Evolutionary conservation across 2,797 vertebrate genomes (phyloP), one percentile per base, ranked within the genome.

Genomic region (Artibeus jamaicensis): DNA sequence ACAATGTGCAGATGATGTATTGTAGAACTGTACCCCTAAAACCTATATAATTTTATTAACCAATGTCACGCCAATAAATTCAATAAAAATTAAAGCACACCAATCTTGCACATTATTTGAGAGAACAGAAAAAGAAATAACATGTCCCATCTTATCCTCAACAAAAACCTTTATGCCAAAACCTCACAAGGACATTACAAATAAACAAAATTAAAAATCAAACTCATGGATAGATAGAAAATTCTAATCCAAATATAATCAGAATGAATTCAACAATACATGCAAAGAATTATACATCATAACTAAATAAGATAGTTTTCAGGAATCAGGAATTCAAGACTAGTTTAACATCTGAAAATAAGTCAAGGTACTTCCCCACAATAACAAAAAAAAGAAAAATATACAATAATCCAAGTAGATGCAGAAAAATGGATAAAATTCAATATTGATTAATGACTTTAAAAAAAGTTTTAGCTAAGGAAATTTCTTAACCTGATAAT

Each of bases 341-440:
- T 87, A 89, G 55, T 53, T 79, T 92, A 90, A 65, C n/a, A 84
- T 67, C 92, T 94, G 18, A 84, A 94, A 94, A 95, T 70, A 94
- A 95, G 26, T 92, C 24, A 94, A 81, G 46, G 18, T 81, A 76
- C 88, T 85, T 88, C 37, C 46, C 16, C 22, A 48, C 6, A 71
- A 26, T 81, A 84, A 88, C 3, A 91, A 50, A 90, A 84, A 42
- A 84, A 79, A 85, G 11, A 67, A 86, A 95, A 70, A 84, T 44
- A 46, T n/a, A 44, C 9, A 55, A 2, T 91, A 5, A 73, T 86
- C 29, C 71, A 22, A 89, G 42, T 57, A 87, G 22, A 76, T n/a
- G 5, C 26, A 9, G 57, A 90, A 53, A 90, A 91, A 79, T 90
- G 84, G 65, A 74, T 87, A 62, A 87, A 92, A 79, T 96, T 92